Percentiles rank a stretch among this genome's conserved stretches.
phyloP scores from a whole-genome alignment of 2,888 invertebrate species.

The Amorpha juglandis region DNA sequence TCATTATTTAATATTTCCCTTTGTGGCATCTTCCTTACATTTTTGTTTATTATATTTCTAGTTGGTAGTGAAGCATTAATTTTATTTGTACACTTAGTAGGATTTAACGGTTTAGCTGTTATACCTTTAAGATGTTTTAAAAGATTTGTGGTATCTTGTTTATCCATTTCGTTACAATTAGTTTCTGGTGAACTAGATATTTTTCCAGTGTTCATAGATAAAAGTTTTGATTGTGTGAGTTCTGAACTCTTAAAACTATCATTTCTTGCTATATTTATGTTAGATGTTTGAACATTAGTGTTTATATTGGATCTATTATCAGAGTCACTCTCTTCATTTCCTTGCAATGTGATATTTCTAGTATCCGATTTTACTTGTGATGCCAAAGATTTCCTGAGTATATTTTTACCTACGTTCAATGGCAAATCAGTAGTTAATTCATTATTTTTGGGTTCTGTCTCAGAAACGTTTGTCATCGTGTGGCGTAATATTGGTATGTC shows the following conservation, averaged over 20 bases:
- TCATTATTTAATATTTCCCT: conserved; percentile 53
- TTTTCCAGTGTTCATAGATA: background rate
- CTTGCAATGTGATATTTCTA: conserved; percentile 31
- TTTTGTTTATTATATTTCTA: conserved; percentile 39
- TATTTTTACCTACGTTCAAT: conserved; percentile 51
- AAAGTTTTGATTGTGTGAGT: background rate
- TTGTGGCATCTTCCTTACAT: conserved; percentile 37
- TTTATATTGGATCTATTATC: conserved; percentile 29
- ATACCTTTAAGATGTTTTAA: conserved; percentile 63
- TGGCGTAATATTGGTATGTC: background rate
- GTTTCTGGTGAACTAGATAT: background rate
- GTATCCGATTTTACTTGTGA: conserved; percentile 10
- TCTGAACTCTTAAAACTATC: background rate
- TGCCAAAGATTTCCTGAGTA: conserved; percentile 52
- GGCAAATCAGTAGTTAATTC: conserved; percentile 32
- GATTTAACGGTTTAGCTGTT: conserved; percentile 57
- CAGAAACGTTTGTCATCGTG: background rate
- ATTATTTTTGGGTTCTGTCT: background rate
- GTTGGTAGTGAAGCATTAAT: conserved; percentile 33
- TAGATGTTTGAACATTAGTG: background rate
- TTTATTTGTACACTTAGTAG: conserved; percentile 40
- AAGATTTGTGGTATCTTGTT: conserved; percentile 42
- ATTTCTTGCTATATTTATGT: background rate
- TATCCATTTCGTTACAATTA: conserved; percentile 23
- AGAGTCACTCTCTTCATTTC: conserved; percentile 37